Evolutionary conservation across 1,140 invertebrate genomes (phyloP).

Genomic region (Microvelia longipes): DNA sequence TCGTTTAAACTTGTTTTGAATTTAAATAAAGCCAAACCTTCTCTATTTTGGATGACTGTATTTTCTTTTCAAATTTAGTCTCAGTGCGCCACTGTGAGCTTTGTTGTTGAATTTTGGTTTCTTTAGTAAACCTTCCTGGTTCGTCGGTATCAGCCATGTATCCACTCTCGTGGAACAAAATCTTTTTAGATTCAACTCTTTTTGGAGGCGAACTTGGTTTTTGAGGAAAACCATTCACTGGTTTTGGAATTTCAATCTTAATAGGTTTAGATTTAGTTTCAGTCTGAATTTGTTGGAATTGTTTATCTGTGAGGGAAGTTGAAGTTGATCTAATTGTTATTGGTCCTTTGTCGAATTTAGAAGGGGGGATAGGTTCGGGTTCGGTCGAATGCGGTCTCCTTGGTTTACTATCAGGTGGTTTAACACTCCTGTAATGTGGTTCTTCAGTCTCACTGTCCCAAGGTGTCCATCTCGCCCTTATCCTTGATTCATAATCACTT

Average conservation of each 20-base stretch:
- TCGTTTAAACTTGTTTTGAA: no score
- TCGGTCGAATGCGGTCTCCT: constrained; percentile 35
- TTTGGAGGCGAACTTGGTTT: constrained; percentile 39
- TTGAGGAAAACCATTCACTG: constrained; percentile 10
- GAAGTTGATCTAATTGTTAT: constrained; percentile 27
- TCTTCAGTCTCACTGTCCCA: constrained; percentile 50
- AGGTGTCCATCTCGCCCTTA: constrained; percentile 42
- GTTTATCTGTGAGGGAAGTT: constrained; percentile 12
- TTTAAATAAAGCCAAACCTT: no score
- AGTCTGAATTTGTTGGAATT: constrained; percentile 3
- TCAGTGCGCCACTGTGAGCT: background rate
- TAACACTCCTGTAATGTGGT: constrained; percentile 36
- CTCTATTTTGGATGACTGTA: background rate
- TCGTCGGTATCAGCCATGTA: constrained; percentile 60
- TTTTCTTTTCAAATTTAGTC: background rate
- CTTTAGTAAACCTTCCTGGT: constrained; percentile 27
- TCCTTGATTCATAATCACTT: constrained; percentile 43
- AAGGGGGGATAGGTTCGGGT: constrained; percentile 33
- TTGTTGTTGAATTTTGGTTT: background rate
- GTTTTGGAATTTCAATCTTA: constrained; percentile 14
- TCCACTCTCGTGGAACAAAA: constrained; percentile 39
- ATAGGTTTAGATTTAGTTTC: constrained; percentile 1
- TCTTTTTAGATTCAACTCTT: constrained; percentile 35
- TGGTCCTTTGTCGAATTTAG: constrained; percentile 4
- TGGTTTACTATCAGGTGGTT: constrained; percentile 31